Conservation (phyloP, 1,140 invertebrate genomes). For the Trigoniulus corallinus region DNA sequence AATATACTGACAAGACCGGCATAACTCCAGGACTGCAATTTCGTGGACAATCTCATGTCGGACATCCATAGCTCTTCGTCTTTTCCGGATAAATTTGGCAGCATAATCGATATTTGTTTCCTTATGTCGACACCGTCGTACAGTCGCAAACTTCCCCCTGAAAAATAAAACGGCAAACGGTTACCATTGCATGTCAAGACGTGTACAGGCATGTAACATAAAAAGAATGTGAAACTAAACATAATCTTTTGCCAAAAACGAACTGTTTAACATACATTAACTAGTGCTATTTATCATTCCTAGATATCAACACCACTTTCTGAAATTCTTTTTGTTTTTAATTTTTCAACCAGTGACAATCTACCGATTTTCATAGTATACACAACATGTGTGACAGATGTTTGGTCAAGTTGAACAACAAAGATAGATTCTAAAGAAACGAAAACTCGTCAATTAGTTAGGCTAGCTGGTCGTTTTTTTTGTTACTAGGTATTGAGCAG, state of each 20-base stretch:
- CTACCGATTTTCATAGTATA: too few relatives aligned
- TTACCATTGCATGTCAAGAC: not conserved
- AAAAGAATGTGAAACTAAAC: not conserved
- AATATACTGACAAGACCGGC: slow-evolving; percentile 40
- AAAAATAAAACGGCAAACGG: slow-evolving; percentile 18
- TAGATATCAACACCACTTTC: too few relatives aligned
- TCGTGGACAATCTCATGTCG: slow-evolving; percentile 63
- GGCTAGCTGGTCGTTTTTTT: too few relatives aligned
- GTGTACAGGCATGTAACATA: not conserved
- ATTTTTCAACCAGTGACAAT: too few relatives aligned
- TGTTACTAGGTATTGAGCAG: too few relatives aligned
- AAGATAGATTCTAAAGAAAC: too few relatives aligned
- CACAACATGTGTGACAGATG: too few relatives aligned
- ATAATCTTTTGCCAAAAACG: not conserved
- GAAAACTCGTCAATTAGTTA: too few relatives aligned
- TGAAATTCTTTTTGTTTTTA: too few relatives aligned
- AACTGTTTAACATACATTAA: too few relatives aligned
- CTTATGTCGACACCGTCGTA: slow-evolving; percentile 69
- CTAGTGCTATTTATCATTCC: too few relatives aligned
- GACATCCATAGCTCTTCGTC: slow-evolving; percentile 60
- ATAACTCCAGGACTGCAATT: slow-evolving; percentile 45
- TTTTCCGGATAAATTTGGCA: slow-evolving; percentile 84
- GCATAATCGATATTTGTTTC: slow-evolving; percentile 71
- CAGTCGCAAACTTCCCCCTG: slow-evolving; percentile 92
- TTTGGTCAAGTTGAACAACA: too few relatives aligned